These are phyloP conservation scores for Drosophila nannoptera DNA, from an alignment of 1,140 invertebrate species.

Conservation along the genomic window DNA sequence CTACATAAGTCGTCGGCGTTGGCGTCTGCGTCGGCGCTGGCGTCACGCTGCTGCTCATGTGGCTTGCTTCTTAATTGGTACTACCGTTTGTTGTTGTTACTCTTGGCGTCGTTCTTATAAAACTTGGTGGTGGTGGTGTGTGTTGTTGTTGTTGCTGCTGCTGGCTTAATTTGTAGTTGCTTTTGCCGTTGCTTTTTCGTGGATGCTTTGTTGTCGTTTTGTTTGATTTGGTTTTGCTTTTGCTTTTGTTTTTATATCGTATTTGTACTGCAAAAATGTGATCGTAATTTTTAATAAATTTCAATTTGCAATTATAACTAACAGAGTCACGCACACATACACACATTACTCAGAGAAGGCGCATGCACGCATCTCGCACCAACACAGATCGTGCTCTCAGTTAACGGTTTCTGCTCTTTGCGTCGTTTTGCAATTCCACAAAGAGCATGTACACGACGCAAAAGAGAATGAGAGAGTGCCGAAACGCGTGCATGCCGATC, in stretches of 20 bases:
- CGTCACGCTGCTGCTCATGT: conserved; percentile 33
- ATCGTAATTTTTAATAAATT: conserved; percentile 23
- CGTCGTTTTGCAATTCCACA: conserved; percentile 1
- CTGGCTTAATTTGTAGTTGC: too few species aligned
- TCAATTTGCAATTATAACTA: conserved; percentile 10
- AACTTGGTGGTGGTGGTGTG: too few species aligned
- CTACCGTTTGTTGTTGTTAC: conserved; percentile 10
- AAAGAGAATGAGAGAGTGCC: background rate
- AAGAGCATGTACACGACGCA: background rate
- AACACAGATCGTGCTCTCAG: background rate
- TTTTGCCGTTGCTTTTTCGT: too few species aligned
- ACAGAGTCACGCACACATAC: conserved; percentile 21
- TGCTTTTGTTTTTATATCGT: conserved; percentile 28
- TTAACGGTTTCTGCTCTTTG: conserved; percentile 5
- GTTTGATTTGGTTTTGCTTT: too few species aligned
- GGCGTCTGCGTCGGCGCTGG: conserved; percentile 12
- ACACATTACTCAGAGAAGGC: conserved; percentile 1
- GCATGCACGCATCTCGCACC: conserved; percentile 13
- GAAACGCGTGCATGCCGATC: background rate
- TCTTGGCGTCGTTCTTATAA: too few species aligned
- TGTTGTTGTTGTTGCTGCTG: conserved; percentile 4
- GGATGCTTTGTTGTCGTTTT: too few species aligned
- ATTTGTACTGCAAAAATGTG: conserved; percentile 62
- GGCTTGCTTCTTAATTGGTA: conserved; percentile 21
- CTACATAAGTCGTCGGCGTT: conserved; percentile 55